These are phyloP conservation scores for Drosophila anceps DNA, from an alignment of 2,888 invertebrate species.

Conservation along the genomic window DNA sequence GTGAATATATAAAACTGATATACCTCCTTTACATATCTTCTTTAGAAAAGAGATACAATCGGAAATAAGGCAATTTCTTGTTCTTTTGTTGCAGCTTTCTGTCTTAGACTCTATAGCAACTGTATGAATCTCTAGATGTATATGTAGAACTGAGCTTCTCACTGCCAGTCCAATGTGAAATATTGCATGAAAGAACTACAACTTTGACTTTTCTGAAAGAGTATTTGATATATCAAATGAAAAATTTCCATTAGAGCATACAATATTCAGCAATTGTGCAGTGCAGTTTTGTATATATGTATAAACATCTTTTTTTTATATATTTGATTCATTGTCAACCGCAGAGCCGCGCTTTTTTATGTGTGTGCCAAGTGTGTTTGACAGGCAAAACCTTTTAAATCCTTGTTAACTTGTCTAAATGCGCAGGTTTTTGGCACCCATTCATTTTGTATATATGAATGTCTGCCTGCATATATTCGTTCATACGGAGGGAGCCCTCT, in stretches of 20 bases:
- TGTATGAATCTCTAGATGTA: too few relatives aligned
- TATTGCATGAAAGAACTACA: too few relatives aligned
- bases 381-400: conserved; percentile 83
- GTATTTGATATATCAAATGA: background rate
- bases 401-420: conserved; percentile 82
- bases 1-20: background rate
- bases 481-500: background rate
- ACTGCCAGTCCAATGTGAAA: background rate
- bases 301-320: conserved; percentile 23
- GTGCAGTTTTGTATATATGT: too few relatives aligned
- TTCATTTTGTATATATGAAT: conserved; percentile 38
- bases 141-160: too few relatives aligned
- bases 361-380: conserved; percentile 58
- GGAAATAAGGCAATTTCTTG: background rate
- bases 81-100: too few relatives aligned
- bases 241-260: background rate
- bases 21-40: background rate
- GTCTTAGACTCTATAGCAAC: too few relatives aligned
- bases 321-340: conserved; percentile 67
- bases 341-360: conserved; percentile 50
- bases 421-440: conserved; percentile 70
- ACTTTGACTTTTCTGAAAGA: background rate
- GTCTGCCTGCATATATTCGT: conserved; percentile 12
- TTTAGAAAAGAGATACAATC: background rate
- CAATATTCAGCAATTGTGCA: background rate